Conservation (phyloP, 2,888 invertebrate species). For the Callosobruchus maculatus region DNA sequence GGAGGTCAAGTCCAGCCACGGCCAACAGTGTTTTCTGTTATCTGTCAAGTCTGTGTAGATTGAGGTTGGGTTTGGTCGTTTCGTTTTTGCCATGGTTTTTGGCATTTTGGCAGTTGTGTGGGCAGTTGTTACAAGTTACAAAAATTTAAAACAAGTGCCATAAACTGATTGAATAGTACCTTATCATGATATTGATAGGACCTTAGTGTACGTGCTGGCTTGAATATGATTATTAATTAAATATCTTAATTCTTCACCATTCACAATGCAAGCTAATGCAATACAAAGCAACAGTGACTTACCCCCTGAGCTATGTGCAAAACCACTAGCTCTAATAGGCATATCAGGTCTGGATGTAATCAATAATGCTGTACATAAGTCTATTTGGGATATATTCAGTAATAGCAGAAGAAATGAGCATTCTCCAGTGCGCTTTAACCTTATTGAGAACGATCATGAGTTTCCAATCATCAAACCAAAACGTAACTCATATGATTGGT, state of each 20-base stretch:
- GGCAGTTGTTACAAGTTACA: no score
- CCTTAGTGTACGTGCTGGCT: neutral
- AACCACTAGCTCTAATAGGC: constrained; percentile 83
- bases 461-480: constrained; percentile 86
- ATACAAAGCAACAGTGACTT: constrained; percentile 48
- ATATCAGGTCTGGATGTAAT: constrained; percentile 83
- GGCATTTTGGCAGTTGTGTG: no score
- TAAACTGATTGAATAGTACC: no score
- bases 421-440: constrained; percentile 78
- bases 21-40: no score
- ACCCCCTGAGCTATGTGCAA: constrained; percentile 78
- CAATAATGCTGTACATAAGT: constrained; percentile 82
- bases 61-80: no score
- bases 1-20: no score
- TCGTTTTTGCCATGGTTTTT: no score
- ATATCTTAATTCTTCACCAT: neutral
- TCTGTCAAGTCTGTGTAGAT: no score
- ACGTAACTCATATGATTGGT: constrained; percentile 90
- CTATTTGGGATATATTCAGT: constrained; percentile 91
- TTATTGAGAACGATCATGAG: constrained; percentile 77
- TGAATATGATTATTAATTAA: neutral
- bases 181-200: no score
- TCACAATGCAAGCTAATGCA: constrained; percentile 24
- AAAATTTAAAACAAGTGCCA: no score
- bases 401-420: constrained; percentile 78